These are phyloP conservation scores for Drosophila rhopaloa DNA, from an alignment of 1,140 invertebrate genomes.

Conservation along the genomic window DNA sequence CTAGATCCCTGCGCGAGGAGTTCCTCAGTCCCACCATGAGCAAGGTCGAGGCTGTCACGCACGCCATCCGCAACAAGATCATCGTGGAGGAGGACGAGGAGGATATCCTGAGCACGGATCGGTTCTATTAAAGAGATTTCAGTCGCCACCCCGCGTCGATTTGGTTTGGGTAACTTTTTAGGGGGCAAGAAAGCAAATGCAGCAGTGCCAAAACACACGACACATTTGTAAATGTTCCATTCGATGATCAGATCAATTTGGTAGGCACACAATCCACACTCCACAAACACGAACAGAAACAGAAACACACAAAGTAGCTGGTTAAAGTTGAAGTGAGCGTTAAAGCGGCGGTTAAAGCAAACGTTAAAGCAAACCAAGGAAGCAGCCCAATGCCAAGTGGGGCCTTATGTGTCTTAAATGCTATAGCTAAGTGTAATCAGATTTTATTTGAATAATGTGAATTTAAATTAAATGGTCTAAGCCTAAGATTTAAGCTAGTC, in stretches of 20 bases:
- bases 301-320: conserved; percentile 15
- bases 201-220: conserved; percentile 70
- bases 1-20: conserved; percentile 27
- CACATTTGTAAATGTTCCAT: conserved; percentile 76
- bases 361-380: conserved; percentile 12
- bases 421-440: conserved; percentile 78
- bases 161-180: conserved; percentile 11
- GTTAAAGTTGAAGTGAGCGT: conserved; percentile 32
- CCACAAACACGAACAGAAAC: conserved; percentile 19
- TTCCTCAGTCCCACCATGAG: conserved; percentile 58
- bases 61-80: conserved; percentile 79
- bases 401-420: conserved; percentile 84
- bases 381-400: conserved; percentile 78
- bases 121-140: conserved; percentile 84
- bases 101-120: conserved; percentile 77
- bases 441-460: conserved; percentile 75
- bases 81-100: conserved; percentile 83
- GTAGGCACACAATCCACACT: conserved; percentile 19
- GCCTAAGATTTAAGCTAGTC: conserved; percentile 47
- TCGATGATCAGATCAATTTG: conserved; percentile 38
- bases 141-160: conserved; percentile 43
- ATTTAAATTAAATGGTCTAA: conserved; percentile 60
- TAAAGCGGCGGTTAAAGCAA: conserved; percentile 23
- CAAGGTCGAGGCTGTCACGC: conserved; percentile 73
- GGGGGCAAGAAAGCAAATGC: conserved; percentile 3